These are phyloP conservation scores for Clavelina lepadiformis DNA, from an alignment of 23 tunicate genomes.

Conservation along the genomic window DNA sequence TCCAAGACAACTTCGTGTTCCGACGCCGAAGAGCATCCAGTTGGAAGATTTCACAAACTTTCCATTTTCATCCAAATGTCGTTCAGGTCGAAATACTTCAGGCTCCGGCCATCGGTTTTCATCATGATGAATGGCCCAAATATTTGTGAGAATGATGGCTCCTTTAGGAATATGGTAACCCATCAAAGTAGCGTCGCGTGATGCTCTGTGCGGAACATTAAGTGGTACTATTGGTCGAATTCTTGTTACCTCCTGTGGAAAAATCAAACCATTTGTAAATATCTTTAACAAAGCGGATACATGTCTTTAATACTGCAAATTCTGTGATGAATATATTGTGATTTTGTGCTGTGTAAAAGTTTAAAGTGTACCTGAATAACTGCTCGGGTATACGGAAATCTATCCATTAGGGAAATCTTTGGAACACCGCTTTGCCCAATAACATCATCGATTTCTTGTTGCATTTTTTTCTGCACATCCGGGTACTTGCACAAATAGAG, in stretches of 20 bases:
- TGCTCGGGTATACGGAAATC: constrained; percentile 43
- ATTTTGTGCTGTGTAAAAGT: neutral
- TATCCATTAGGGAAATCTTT: constrained; percentile 16
- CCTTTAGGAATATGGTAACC: constrained; percentile 51
- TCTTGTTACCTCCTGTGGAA: constrained; percentile 32
- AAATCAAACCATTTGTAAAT: no score
- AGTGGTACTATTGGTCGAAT: constrained; percentile 49
- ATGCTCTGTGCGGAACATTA: constrained; percentile 33
- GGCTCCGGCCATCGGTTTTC: constrained; percentile 56
- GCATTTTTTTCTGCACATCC: constrained; percentile 39
- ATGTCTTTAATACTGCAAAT: no score
- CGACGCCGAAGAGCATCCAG: constrained; percentile 38
- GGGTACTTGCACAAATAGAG: constrained; percentile 24
- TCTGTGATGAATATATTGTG: no score
- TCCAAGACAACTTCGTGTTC: constrained; percentile 56
- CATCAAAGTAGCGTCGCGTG: constrained; percentile 19
- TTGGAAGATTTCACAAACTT: constrained; percentile 37
- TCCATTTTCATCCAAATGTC: constrained; percentile 50
- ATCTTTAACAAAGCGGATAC: no score
- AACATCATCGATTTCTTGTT: constrained; percentile 30
- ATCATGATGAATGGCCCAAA: constrained; percentile 48
- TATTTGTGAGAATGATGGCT: constrained; percentile 30
- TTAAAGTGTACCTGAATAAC: constrained; percentile 45
- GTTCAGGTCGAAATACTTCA: constrained; percentile 39
- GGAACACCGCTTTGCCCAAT: constrained; percentile 25